Evolutionary conservation across 2,113 vertebrate species (phyloP).

Genomic region (Burhinus oedicnemus): DNA sequence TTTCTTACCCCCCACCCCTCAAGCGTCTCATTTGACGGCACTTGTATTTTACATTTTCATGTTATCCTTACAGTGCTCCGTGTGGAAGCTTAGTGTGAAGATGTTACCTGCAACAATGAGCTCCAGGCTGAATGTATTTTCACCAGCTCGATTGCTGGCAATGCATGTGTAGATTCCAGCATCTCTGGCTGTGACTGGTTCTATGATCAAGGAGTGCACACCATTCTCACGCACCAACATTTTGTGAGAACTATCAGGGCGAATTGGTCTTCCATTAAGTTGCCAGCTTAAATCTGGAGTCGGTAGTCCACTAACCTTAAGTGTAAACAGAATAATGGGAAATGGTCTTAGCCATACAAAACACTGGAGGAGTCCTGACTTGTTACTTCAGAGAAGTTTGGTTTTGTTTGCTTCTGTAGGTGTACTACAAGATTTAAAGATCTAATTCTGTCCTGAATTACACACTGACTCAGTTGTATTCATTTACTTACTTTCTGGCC

Average conservation of each 20-base stretch:
- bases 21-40: accelerated
- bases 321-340: not conserved
- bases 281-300: constrained; percentile 97
- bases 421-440: not conserved
- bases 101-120: constrained; percentile 91
- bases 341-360: not conserved
- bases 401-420: not conserved
- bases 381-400: not conserved
- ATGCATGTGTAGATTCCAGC: constrained; percentile 95
- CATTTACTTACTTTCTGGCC: constrained; percentile 4
- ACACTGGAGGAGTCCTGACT: not conserved
- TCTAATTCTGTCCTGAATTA: not conserved
- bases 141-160: constrained; percentile 93
- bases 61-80: not conserved
- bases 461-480: not conserved
- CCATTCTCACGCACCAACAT: constrained; percentile 98
- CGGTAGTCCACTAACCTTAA: constrained; percentile 94
- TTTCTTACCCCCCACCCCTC: not conserved
- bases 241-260: constrained; percentile 91
- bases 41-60: not conserved
- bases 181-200: constrained; percentile 90
- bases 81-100: not conserved
- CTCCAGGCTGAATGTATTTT: constrained; percentile 96
- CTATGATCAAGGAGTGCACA: constrained; percentile 94
- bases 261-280: constrained; percentile 89